phyloP scores from a whole-genome alignment of 1,140 invertebrate genomes.

The Nautilus pompilius region DNA sequence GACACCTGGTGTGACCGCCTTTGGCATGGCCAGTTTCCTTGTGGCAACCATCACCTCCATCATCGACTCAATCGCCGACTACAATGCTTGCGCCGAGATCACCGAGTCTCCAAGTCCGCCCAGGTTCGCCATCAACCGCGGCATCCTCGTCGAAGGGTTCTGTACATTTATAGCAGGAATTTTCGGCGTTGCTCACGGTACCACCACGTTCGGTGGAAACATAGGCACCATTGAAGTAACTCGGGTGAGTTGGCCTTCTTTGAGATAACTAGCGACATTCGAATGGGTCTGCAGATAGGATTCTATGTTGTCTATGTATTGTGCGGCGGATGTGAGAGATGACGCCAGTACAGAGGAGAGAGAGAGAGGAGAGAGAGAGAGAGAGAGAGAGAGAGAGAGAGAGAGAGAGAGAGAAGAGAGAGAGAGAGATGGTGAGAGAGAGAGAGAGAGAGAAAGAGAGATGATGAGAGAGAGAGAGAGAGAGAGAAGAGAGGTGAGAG shows the following conservation, averaged over 20 bases:
- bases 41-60: conserved; percentile 51
- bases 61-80: conserved; percentile 55
- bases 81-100: conserved; percentile 47
- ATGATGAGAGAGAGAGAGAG: too few species aligned
- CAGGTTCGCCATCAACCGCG: conserved; percentile 61
- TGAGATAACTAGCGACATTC: background rate
- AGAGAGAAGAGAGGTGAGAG: too few species aligned
- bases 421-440: too few species aligned
- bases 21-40: conserved; percentile 44
- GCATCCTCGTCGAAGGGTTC: conserved; percentile 78
- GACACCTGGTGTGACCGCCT: conserved; percentile 37
- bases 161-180: conserved; percentile 77
- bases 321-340: background rate
- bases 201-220: conserved; percentile 69
- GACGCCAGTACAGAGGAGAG: background rate
- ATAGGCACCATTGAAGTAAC: conserved; percentile 36
- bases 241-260: conserved; percentile 14
- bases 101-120: conserved; percentile 45
- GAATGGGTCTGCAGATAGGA: background rate
- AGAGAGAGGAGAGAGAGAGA: background rate
- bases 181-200: conserved; percentile 76
- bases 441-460: too few species aligned
- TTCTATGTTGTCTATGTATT: background rate
- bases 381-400: conserved; percentile 11
- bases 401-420: conserved; percentile 57